Conservation (phyloP, 2,888 invertebrate species). For the Pocota personata region DNA sequence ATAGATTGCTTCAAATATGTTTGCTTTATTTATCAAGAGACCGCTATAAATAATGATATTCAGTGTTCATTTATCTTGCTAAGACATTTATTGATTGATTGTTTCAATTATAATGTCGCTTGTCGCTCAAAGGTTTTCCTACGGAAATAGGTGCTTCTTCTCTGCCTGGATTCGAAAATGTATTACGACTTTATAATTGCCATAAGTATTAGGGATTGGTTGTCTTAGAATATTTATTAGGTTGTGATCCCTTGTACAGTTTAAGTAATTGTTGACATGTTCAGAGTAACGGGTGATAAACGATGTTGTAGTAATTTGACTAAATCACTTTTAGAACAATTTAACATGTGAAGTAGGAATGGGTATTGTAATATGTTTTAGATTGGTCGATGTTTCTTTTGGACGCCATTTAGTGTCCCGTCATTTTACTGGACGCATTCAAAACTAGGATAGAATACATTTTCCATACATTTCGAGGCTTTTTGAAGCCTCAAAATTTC, state of each 20-base stretch:
- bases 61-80: conserved; percentile 58
- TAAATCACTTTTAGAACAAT: background rate
- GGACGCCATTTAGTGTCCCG: too few species aligned
- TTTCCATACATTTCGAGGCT: too few species aligned
- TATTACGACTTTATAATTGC: conserved; percentile 49
- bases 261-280: conserved; percentile 49
- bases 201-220: conserved; percentile 32
- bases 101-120: conserved; percentile 70
- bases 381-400: too few species aligned
- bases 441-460: too few species aligned
- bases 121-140: conserved; percentile 67
- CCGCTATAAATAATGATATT: conserved; percentile 62
- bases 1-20: conserved; percentile 36
- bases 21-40: conserved; percentile 41
- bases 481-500: too few species aligned
- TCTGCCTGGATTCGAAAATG: background rate
- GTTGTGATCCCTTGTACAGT: conserved; percentile 23
- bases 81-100: conserved; percentile 72
- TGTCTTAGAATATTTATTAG: conserved; percentile 30
- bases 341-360: background rate
- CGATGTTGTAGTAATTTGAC: conserved; percentile 21
- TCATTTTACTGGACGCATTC: too few species aligned
- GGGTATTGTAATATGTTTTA: too few species aligned
- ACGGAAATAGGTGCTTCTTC: conserved; percentile 64
- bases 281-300: conserved; percentile 38